Base-by-base conservation (phyloP, 2,113 vertebrate species). In the Malurus alboscapulatus region DNA sequence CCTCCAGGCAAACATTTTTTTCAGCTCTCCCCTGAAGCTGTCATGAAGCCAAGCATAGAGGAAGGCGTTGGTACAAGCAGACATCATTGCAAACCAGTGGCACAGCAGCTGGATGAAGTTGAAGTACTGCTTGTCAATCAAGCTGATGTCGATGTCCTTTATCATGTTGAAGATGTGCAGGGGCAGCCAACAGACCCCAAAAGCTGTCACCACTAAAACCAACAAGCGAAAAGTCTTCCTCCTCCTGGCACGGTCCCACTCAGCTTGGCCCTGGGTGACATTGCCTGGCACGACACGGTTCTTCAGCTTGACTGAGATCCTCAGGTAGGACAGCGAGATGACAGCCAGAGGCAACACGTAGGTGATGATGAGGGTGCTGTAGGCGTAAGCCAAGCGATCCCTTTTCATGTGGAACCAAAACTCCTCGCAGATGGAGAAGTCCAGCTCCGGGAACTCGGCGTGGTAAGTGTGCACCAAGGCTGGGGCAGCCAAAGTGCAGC, bases 41-140 rank as follows among this genome's bases (percentile, higher is more conserved):
- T 98, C 98, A 0, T 99, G 98, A 4, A 99, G 97, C 98, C 98
- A 99, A 15, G 98, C 98, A 2, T 99, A 99, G 30, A 99, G 97
- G 83, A 98, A 98, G 12, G 98, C 97, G 38, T 98, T 98, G 78
- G 97, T 98, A 18, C 98, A 98, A 44, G 98, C 98, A 6, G 98
- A 98, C 97, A 98, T 98, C 97, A 98, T 98, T 26, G 98, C 98
- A 54, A 98, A 98, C 97, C 98, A 96, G 96, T 98, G 98, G 69
- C 98, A 98, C 55, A 98, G 97, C 75, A 98, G 97, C 84, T 98
- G 98, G 78, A 98, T 98, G 30, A 98, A 96, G 27, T 98, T 96
- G 81, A 98, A 98, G 91, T 98, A 98, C 67, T 96, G 96, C 93
- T 98, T 99, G 97, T 98, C 97, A 27, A 98, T 98, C 50, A 98